phyloP scores from a whole-genome alignment of 2,888 invertebrate genomes.

The Euplexia lucipara region DNA sequence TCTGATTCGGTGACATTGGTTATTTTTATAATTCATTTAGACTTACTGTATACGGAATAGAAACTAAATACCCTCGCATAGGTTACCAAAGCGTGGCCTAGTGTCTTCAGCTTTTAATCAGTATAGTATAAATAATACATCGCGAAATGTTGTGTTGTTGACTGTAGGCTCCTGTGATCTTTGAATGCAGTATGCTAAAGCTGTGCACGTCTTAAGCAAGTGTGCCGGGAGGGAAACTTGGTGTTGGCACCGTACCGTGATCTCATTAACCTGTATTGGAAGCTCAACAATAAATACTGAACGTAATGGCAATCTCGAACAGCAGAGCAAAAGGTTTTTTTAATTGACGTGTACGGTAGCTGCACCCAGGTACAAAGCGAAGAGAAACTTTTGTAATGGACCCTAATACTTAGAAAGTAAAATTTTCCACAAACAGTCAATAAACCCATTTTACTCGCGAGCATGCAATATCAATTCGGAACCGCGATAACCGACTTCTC shows the following conservation, averaged over 20 bases:
- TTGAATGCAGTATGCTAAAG: constrained; percentile 34
- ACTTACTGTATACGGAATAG: constrained; percentile 4
- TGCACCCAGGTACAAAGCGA: constrained; percentile 20
- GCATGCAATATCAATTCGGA: constrained; percentile 40
- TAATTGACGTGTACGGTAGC: constrained; percentile 35
- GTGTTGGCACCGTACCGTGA: constrained; percentile 31
- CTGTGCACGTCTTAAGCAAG: constrained; percentile 37
- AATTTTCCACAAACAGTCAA: constrained; percentile 44
- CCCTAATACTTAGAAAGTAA: constrained; percentile 48
- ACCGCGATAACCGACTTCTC: constrained; percentile 45
- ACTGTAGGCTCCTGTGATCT: constrained; percentile 34
- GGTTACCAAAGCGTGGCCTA: not conserved
- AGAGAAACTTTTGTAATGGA: constrained; percentile 35
- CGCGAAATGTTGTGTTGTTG: constrained; percentile 3
- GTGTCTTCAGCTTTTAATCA: constrained; percentile 18
- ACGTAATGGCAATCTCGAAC: constrained; percentile 22
- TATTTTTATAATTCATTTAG: constrained; percentile 45
- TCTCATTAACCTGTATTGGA: constrained; percentile 60
- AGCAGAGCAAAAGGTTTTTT: constrained; percentile 37
- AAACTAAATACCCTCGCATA: not conserved
- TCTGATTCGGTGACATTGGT: constrained; percentile 56
- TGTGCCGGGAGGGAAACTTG: constrained; percentile 51
- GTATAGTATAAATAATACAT: constrained; percentile 42
- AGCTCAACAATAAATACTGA: constrained; percentile 43
- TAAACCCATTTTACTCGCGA: constrained; percentile 40